Evolutionary conservation across 2,797 vertebrate species (phyloP).

Genomic region (Poliocrania exsul): DNA sequence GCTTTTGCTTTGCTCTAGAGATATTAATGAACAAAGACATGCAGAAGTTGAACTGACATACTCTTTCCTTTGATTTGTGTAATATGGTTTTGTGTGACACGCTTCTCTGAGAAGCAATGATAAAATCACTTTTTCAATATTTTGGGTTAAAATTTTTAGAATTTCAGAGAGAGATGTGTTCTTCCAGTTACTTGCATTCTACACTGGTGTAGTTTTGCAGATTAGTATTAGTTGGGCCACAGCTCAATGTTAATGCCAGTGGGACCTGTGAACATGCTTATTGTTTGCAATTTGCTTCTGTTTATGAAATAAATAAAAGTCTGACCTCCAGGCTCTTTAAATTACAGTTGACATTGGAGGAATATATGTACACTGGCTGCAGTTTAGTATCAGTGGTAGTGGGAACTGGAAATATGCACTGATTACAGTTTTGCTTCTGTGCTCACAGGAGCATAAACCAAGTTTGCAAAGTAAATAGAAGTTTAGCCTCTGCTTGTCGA

Average conservation of each 20-base stretch:
- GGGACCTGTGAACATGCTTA: not conserved
- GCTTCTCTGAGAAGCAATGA: not conserved
- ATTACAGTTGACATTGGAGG: not conserved
- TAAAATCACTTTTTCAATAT: not conserved
- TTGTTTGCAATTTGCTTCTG: not conserved
- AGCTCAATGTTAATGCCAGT: not conserved
- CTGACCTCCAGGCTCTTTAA: not conserved
- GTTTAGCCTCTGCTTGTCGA: not conserved
- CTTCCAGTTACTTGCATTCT: not conserved
- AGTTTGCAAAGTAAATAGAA: not conserved
- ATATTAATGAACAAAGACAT: not conserved
- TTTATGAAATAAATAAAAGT: not conserved
- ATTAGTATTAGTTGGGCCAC: not conserved
- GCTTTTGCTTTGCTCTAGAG: not conserved
- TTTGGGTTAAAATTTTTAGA: not conserved
- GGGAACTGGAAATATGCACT: not conserved
- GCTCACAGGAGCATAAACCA: not conserved
- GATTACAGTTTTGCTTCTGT: not conserved
- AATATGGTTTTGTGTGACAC: not conserved
- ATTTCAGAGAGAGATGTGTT: not conserved
- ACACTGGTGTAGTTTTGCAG: not conserved
- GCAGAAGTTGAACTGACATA: not conserved
- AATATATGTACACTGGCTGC: not conserved
- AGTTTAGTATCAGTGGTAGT: not conserved
- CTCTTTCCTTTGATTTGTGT: not conserved